Conservation (phyloP, 2,113 vertebrate species). For the Coturnix japonica region DNA sequence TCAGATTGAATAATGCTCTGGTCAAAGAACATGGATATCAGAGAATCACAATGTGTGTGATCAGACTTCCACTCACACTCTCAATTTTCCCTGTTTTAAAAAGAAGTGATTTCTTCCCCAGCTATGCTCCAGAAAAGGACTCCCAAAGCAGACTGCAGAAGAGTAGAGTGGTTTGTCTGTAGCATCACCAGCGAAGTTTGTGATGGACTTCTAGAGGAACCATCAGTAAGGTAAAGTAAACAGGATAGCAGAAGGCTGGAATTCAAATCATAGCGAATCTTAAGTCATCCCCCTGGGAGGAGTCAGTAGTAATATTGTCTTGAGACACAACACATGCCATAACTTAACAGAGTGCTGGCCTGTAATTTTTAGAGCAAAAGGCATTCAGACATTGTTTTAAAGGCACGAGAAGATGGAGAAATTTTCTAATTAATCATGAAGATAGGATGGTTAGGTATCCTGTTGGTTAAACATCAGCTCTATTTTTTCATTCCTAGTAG, state of each 20-base stretch:
- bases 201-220: not conserved
- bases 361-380: not conserved
- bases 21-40: not conserved
- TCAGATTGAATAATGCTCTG: not conserved
- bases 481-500: not conserved
- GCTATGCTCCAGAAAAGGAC: not conserved
- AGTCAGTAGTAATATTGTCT: not conserved
- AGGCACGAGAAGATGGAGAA: not conserved
- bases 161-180: not conserved
- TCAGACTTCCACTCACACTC: not conserved
- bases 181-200: not conserved
- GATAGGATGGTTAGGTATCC: not conserved
- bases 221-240: not conserved
- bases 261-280: not conserved
- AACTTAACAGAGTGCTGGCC: not conserved
- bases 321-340: not conserved
- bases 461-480: not conserved
- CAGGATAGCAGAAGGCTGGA: not conserved
- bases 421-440: not conserved
- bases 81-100: not conserved
- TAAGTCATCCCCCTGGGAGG: not conserved
- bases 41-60: not conserved
- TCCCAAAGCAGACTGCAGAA: not conserved
- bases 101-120: not conserved
- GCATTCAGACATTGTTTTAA: not conserved